phyloP scores from a whole-genome alignment of 2,888 invertebrate genomes.

The Rhynchonema sp. region DNA sequence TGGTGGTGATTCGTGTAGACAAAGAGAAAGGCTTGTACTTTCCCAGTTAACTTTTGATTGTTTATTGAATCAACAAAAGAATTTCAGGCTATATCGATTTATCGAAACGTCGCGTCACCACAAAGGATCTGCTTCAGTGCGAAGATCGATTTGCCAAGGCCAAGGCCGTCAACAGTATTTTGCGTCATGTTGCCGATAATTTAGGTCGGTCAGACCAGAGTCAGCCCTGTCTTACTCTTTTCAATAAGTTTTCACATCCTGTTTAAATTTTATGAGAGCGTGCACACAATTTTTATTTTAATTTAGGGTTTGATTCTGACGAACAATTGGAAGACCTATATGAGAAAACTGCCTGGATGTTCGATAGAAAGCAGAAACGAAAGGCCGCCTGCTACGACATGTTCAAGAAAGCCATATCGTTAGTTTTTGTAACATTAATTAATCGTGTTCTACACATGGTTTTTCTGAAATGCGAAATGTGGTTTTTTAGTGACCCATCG shows the following conservation, averaged over 20 bases:
- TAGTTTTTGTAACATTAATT: constrained; percentile 29
- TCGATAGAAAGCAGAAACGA: constrained; percentile 86
- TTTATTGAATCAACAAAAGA: neutral
- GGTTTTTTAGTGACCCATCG: constrained; percentile 56
- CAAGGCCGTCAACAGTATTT: constrained; percentile 41
- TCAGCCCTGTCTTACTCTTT: neutral
- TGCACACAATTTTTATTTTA: no score
- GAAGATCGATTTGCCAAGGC: constrained; percentile 86
- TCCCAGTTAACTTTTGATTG: neutral
- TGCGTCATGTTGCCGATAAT: constrained; percentile 87
- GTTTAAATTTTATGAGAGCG: neutral
- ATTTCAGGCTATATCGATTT: constrained; percentile 83
- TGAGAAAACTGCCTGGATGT: constrained; percentile 88
- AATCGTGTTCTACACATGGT: no score
- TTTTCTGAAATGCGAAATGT: neutral
- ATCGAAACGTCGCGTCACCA: constrained; percentile 90
- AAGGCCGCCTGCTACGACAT: constrained; percentile 91
- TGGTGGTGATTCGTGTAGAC: constrained; percentile 94
- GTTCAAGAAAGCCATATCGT: constrained; percentile 93
- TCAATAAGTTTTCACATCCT: neutral
- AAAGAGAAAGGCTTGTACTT: constrained; percentile 86
- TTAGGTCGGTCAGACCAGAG: no score
- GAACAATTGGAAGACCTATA: constrained; percentile 85
- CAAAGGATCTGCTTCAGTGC: constrained; percentile 92
- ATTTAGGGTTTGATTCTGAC: constrained; percentile 66